A percentile compares a stretch with the other conserved stretches of the same genome.
These are phyloP conservation scores for Maylandia zebra DNA, from an alignment of 2,113 vertebrate genomes.

Conservation along the genomic window DNA sequence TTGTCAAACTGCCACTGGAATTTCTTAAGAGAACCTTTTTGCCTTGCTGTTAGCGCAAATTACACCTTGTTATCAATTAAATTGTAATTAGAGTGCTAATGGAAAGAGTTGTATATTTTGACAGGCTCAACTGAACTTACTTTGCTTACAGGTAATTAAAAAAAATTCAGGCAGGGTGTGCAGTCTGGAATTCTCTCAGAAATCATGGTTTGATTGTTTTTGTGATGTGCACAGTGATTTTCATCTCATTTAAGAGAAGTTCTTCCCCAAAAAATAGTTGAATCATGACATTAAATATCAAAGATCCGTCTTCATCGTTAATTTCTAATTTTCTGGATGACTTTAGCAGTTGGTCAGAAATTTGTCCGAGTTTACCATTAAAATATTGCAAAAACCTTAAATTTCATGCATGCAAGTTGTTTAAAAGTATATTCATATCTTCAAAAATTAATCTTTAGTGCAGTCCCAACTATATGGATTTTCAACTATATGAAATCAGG, in stretches of 20 bases:
- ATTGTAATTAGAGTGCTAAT: conserved; percentile 37
- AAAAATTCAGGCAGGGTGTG: background rate
- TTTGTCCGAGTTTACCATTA: background rate
- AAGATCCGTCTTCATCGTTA: background rate
- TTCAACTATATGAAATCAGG: background rate
- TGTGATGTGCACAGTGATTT: background rate
- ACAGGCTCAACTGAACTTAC: background rate
- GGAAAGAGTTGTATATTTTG: background rate
- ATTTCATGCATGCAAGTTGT: background rate
- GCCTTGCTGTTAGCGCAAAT: conserved; percentile 16
- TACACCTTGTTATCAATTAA: conserved; percentile 42
- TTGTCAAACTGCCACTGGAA: conserved; percentile 12
- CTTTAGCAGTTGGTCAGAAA: background rate
- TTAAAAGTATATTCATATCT: background rate
- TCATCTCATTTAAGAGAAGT: background rate
- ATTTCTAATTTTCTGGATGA: background rate
- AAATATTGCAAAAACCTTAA: background rate
- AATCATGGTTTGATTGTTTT: background rate
- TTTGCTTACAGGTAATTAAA: conserved; percentile 15
- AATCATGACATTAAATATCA: background rate
- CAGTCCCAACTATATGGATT: background rate
- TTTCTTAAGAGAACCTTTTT: conserved; percentile 14
- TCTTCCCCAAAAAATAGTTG: background rate
- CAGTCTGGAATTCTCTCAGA: background rate
- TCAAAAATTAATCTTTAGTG: background rate